Base-by-base conservation (phyloP, 2,888 invertebrate genomes). In the Andricus curvator region DNA sequence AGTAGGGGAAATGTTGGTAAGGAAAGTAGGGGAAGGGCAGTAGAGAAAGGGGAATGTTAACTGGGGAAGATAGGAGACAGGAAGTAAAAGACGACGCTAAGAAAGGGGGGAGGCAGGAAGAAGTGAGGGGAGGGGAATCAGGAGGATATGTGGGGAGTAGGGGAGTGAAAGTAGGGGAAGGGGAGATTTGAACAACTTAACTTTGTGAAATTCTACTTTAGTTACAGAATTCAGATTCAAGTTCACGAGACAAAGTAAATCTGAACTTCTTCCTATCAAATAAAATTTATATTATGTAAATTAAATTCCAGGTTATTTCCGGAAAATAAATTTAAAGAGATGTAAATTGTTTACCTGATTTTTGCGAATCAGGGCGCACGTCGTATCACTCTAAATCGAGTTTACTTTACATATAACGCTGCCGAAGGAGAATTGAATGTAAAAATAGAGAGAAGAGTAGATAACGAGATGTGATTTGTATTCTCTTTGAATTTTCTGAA, bases 271-370 rank as follows among this genome's bases (percentile, higher is more conserved):
- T n/a, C 2, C n/a, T 51, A 9, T 51, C 20, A 51, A n/a, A n/a
- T 51, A 20, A n/a, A n/a, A 51, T 51, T 51, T 8, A 51, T 20
- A 51, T 25, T 62, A 13, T 62, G 9, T 22, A 1, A 25, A 62
- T 62, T 22, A 4, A 37, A 37, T 66, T 37, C 0, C 37, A 33
- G n/a, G 1, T 41, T 11, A 66, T 66, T 66, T 66, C 17, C 29
- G 51, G 13, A 70, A 56, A 70, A 56, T 70, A 33, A 70, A 70
- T 70, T 70, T 51, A 48, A 70, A 56, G 29, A 48, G 51, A 51
- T 70, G 70, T 56, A 51, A 70, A 70, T 70, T 70, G 51, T 70
- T 70, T 70, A n/a, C 51, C 51, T 70, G 51, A 51, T 51, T 70
- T 70, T 70, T 29, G 51, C 29, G 13, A 56, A 70, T 70, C 70